Base-by-base conservation (phyloP, 2,888 invertebrate species). In the Buathra laborator region DNA sequence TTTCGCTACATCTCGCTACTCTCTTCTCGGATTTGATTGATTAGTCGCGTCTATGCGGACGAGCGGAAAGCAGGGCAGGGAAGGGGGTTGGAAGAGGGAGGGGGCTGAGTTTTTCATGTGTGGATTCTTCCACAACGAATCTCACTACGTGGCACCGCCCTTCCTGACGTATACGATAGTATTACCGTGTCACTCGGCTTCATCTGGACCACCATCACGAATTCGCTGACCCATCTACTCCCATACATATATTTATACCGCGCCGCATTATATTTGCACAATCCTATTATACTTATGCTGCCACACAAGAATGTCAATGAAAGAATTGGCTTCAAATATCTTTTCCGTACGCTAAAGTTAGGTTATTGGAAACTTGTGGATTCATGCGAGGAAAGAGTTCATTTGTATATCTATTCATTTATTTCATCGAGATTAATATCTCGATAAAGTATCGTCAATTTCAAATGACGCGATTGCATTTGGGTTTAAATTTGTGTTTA, bases 1-100 rank as follows among this genome's bases (percentile, higher is more conserved):
- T 90, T 89, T 87, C 76, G 82, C 68, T 70, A 53, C 75, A 59
- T 24, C 24, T 75, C 86, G 87, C 87, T 62, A 62, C 62, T 87
- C 85, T 86, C 85, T 86, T 68, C 82, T 84, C 79, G 88, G 87
- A 90, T 92, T 92, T 92, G 92, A 92, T 92, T 91, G 92, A 92
- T 92, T 91, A 89, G 89, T 86, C 78, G 78, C 70, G 46, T 64
- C 43, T 32, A 75, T 79, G 59, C 29, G 78, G 76, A 86, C 84
- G 83, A 86, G 67, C 48, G 81, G 79, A 83, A 85, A 84, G 37
- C 37, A 37, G 7, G 37, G 37, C 5, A 0, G 37, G 37, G 37
- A 1, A 37, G 37, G 37, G 37, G 6, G 5, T 37, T 9, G 37
- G 37, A 9, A 37, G 37, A 37, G 37, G 7, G 37, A 37, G 37